Evolutionary conservation across 2,113 vertebrate species (phyloP), one percentile per base, ranked within the genome.

Genomic region (Plotosus lineatus): DNA sequence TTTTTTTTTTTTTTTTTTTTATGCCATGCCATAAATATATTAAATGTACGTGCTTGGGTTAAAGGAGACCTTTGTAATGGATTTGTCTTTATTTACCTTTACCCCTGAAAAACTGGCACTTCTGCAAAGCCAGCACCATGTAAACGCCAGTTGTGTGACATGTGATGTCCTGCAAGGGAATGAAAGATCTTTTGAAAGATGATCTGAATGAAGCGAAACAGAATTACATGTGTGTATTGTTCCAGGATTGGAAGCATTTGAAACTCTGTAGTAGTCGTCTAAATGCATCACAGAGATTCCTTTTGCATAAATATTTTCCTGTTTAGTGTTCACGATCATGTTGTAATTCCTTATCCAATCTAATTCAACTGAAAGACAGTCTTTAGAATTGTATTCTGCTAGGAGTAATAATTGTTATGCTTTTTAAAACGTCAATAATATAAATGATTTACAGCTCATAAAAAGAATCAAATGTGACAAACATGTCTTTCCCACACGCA

Each of bases 161-260:
- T 60, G 55, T 65, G 14, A 82, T 68, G 55, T 80, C 77, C 33
- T 4, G 7, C 74, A 81, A 53, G 56, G 58, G 75, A 68, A 77
- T 73, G 58, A 48, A 81, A 80, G 79, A 72, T 75, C 71, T 56
- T 44, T 28, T 60, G 11, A 60, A 60, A 21, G 21, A 55, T 73
- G 55, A 38, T 68, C 56, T 79, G 80, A 58, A 77, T 84, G 63
- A 50, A 53, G 53, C 75, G 78, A 38, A 75, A 77, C 65, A 85
- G 81, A 82, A 84, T 83, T 85, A 85, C 82, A 83, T 81, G 48
- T 75, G 78, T 44, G 44, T 40, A 75, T 83, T 86, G 75, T 80
- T 75, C 56, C n/a, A 15, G 40, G 63, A 58, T 60, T 79, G 65
- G 26, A 71, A 51, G 46, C 36, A 76, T 77, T 69, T 72, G 63